These are phyloP conservation scores for Atrina japonica DNA, from an alignment of 2,888 invertebrate genomes.

Conservation along the genomic window DNA sequence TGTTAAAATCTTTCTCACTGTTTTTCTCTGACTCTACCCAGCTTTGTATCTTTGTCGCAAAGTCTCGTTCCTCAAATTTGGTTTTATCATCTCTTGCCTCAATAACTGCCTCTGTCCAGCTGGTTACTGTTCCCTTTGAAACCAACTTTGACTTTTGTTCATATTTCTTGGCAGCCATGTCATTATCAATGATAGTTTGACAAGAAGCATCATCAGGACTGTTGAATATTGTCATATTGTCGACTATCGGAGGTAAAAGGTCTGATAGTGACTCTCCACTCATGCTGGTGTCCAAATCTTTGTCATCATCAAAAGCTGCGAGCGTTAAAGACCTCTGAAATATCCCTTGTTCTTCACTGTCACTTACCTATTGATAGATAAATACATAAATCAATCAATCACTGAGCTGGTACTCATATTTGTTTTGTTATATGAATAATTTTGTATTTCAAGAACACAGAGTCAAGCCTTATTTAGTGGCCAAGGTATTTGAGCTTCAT, in stretches of 20 bases:
- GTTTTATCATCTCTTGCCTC: slow-evolving; percentile 30
- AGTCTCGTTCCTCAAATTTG: slow-evolving; percentile 18
- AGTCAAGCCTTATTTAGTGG: too few relatives aligned
- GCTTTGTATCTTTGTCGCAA: slow-evolving; percentile 21
- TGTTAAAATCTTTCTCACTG: not conserved
- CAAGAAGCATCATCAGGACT: slow-evolving; percentile 6
- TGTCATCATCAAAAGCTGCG: slow-evolving; percentile 67
- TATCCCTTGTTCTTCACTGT: slow-evolving; percentile 73
- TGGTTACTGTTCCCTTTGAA: slow-evolving; percentile 12
- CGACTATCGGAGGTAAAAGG: slow-evolving; percentile 22
- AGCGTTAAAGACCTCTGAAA: slow-evolving; percentile 68
- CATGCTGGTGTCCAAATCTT: slow-evolving; percentile 72
- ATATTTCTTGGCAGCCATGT: slow-evolving; percentile 43
- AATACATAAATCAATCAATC: not conserved
- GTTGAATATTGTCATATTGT: slow-evolving; percentile 26
- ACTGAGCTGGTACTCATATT: too few relatives aligned
- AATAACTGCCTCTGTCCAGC: slow-evolving; percentile 41
- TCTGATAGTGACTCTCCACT: slow-evolving; percentile 53
- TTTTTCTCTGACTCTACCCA: not conserved
- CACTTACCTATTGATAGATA: too few relatives aligned
- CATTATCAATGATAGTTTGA: slow-evolving; percentile 45
- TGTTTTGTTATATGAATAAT: too few relatives aligned
- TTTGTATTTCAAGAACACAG: too few relatives aligned
- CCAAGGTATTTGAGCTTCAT: too few relatives aligned
- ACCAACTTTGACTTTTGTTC: slow-evolving; percentile 12